A percentile compares a stretch with the other conserved stretches of the same genome.
Evolutionary conservation across 2,797 vertebrate species (phyloP).

Genomic region (Intellagama lesueurii): DNA sequence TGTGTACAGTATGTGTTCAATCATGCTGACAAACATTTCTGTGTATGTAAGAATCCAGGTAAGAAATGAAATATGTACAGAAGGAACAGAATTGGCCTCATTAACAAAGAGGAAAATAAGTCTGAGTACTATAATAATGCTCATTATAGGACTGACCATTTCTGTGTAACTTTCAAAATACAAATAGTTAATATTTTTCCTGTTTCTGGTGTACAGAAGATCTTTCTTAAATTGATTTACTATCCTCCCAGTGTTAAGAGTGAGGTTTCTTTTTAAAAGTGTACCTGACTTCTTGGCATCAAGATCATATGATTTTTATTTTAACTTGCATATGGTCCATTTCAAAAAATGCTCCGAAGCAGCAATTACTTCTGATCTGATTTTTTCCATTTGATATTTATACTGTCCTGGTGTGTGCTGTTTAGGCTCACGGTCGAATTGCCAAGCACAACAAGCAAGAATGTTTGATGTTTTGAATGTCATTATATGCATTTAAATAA

Average conservation of each 20-base stretch:
- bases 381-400: constrained; percentile 37
- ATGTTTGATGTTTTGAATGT: constrained; percentile 61
- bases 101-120: background rate
- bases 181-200: constrained; percentile 21
- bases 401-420: background rate
- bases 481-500: constrained; percentile 67
- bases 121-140: background rate
- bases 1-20: background rate
- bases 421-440: constrained; percentile 49
- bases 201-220: constrained; percentile 27
- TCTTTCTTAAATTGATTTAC: constrained; percentile 42
- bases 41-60: background rate
- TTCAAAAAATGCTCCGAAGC: constrained; percentile 50
- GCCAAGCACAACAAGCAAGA: constrained; percentile 56
- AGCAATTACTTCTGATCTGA: constrained; percentile 25
- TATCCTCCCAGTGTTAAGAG: background rate
- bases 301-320: constrained; percentile 37
- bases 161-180: constrained; percentile 17
- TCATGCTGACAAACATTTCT: background rate
- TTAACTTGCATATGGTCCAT: constrained; percentile 42
- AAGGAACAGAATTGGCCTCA: background rate
- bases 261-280: background rate
- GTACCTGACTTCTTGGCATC: constrained; percentile 24
- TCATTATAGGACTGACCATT: background rate
- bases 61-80: background rate